A percentile compares a stretch with the other conserved stretches of the same genome.
Conservation (phyloP, 2,888 invertebrate species). For the Diaprepes abbreviatus region DNA sequence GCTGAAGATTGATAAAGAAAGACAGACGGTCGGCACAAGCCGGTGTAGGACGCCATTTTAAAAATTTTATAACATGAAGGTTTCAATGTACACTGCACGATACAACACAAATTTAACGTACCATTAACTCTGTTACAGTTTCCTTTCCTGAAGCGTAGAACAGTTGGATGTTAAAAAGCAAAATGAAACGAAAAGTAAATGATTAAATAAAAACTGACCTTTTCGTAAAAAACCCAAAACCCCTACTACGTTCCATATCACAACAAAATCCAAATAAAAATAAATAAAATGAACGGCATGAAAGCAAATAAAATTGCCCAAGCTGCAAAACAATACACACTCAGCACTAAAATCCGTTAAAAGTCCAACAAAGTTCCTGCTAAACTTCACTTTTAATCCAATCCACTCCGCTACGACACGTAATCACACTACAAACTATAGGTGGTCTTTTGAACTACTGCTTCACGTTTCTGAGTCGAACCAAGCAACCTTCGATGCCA, state of each 20-base stretch:
- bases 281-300: conserved; percentile 71
- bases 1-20: neutral
- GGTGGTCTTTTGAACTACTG: conserved; percentile 32
- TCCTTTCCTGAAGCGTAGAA: conserved; percentile 21
- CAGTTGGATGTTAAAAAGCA: conserved; percentile 25
- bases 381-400: neutral
- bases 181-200: conserved; percentile 63
- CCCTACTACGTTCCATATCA: conserved; percentile 84
- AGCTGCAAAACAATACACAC: conserved; percentile 26
- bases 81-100: conserved; percentile 28
- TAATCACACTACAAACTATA: conserved; percentile 25
- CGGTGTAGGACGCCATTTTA: conserved; percentile 37
- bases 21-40: conserved; percentile 8
- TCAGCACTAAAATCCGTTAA: neutral
- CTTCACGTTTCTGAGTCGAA: conserved; percentile 31
- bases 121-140: conserved; percentile 28
- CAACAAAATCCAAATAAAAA: conserved; percentile 68
- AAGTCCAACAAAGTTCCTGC: neutral
- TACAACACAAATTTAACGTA: conserved; percentile 39
- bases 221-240: conserved; percentile 85
- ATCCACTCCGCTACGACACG: conserved; percentile 13
- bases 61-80: conserved; percentile 10
- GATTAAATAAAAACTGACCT: conserved; percentile 76
- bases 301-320: conserved; percentile 42
- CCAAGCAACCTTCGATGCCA: conserved; percentile 33